Conservation (phyloP, 1,140 invertebrate genomes). For the Drosophila carrolli region DNA sequence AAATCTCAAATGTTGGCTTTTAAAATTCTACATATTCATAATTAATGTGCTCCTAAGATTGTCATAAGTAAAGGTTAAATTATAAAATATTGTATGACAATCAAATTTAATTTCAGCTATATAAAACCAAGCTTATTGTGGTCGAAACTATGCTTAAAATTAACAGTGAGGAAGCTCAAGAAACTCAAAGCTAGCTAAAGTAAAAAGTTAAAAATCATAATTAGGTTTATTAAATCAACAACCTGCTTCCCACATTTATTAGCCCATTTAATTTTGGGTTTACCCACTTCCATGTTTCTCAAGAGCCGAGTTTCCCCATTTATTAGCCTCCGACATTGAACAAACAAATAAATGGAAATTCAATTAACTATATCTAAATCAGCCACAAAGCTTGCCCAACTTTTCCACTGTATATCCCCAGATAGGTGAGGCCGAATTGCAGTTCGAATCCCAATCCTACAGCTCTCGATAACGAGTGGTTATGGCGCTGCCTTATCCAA, state of each 20-base stretch:
- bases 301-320: slow-evolving; percentile 17
- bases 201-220: not conserved
- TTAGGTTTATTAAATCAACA: slow-evolving; percentile 8
- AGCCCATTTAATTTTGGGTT: slow-evolving; percentile 2
- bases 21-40: no score
- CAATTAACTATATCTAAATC: slow-evolving; percentile 27
- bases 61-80: slow-evolving; percentile 3
- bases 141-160: slow-evolving; percentile 1
- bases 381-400: slow-evolving; percentile 18
- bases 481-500: slow-evolving; percentile 36
- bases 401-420: slow-evolving; percentile 34
- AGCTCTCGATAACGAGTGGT: slow-evolving; percentile 44
- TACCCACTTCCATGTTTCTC: slow-evolving; percentile 23
- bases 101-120: slow-evolving; percentile 13
- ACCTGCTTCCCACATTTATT: slow-evolving; percentile 21
- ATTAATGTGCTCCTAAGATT: not conserved
- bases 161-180: slow-evolving; percentile 20
- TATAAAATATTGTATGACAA: slow-evolving; percentile 5
- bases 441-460: slow-evolving; percentile 17
- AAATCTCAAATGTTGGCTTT: no score
- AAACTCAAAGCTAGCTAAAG: not conserved
- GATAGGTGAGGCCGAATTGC: slow-evolving; percentile 17
- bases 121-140: slow-evolving; percentile 6
- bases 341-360: slow-evolving; percentile 39
- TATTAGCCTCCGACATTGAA: not conserved